Evolutionary conservation across 1,140 invertebrate species (phyloP), one percentile per base, ranked within the genome.

Genomic region (Drosophila burlai): DNA sequence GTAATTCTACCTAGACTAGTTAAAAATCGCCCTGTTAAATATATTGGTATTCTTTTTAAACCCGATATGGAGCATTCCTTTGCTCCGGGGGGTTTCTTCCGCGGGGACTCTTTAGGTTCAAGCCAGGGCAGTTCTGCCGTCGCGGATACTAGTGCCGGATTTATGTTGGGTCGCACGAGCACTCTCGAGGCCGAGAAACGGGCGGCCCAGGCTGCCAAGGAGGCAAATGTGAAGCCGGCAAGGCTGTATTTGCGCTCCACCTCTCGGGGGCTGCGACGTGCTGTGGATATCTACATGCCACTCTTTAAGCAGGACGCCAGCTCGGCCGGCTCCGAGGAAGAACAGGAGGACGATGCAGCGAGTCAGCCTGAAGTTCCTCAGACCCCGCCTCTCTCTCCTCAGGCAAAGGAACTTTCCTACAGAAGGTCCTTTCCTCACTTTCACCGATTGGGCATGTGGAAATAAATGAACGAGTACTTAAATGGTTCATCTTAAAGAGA

Each of bases 271-370:
- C 7, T 66, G 47, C 76, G 60, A 6, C 65, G 71, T 2, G 58
- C 62, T 15, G 36, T 80, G 9, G 81, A 83, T 11, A 84, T 64
- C 16, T 83, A 62, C 15, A 50, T 67, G 74, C 74, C 74, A 1
- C 36, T 43, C 6, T 31, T 58, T 4, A 9, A 10, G 13, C 18
- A 18, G 11, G 59, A 64, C 3, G 7, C 31, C 2, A 34, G 21
- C n/a, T 3, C 5, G 6, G n/a, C 4, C 11, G 10, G 9, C 16
- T 34, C 36, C 13, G 55, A 49, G 13, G 64, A 10, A 3, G 64
- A 67, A 3, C 16, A 34, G 3, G 49, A 52, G 6, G 29, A 34
- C 5, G 13, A 24, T 3, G 6, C 42, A 10, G 38, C 6, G 18
- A 21, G n/a, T 38, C n/a, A 65, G 34, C 21, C 18, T 21, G 52